These are phyloP conservation scores for Loris lydekkerianus DNA, from an alignment of 2,797 vertebrate genomes.

Conservation along the genomic window DNA sequence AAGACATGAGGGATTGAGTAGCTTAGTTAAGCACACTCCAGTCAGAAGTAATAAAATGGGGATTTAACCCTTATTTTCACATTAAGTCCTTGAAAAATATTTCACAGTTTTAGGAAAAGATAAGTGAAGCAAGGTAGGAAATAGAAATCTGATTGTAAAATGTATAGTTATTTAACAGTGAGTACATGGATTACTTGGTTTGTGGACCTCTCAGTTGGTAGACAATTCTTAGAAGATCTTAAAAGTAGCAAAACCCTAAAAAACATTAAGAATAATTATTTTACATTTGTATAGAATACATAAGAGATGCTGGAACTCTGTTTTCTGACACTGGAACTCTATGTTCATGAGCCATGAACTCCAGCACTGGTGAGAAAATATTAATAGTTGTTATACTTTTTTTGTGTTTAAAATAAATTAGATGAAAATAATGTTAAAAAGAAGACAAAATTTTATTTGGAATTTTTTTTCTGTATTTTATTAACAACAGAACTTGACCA, in stretches of 20 bases:
- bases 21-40: not conserved
- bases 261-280: not conserved
- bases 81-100: not conserved
- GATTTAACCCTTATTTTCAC: not conserved
- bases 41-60: not conserved
- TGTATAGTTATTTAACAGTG: not conserved
- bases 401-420: constrained; percentile 31
- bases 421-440: not conserved
- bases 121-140: not conserved
- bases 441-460: constrained; percentile 9
- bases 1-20: not conserved
- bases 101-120: not conserved
- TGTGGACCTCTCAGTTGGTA: not conserved
- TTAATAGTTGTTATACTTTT: not conserved
- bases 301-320: not conserved
- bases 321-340: not conserved
- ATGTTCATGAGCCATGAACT: not conserved
- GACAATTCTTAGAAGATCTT: not conserved
- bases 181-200: not conserved
- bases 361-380: not conserved
- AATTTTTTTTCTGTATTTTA: not conserved
- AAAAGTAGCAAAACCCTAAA: not conserved
- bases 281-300: not conserved
- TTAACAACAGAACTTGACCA: not conserved
- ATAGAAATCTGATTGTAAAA: constrained; percentile 17